Base-by-base conservation (phyloP, 2,797 vertebrate genomes). In the Melanotaenia maccullochi region DNA sequence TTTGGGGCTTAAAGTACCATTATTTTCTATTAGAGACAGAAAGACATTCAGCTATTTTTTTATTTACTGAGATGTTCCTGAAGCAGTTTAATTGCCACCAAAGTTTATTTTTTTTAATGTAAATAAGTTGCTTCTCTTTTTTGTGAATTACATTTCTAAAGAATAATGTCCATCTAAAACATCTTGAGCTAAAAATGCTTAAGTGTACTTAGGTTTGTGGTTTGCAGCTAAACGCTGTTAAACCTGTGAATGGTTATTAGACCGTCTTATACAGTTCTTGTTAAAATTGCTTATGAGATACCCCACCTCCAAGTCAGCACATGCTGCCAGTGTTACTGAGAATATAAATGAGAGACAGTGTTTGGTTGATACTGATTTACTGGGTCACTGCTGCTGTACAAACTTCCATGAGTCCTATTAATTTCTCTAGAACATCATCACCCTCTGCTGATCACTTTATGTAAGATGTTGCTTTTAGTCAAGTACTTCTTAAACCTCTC, bases 361-460 rank as follows among this genome's bases (percentile, higher is more conserved):
- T 16, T 22, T 30, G 12, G 12, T 55, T 16, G 52, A 30, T 16
- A 28, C 13, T 28, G 4, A 55, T 8, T 30, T 47, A 16, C 28
- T 14, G 13, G 25, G 52, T 25, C 52, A 30, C 13, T 55, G 52
- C 51, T 12, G 51, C 51, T 54, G 51, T 14, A 13, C 51, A 54
- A 24, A 25, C 5, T 47, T 44, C 22, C 4, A 2, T 22, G 22
- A 49, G 5, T 60, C 47, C 16, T 14, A 1, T 32, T n/a, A 60
- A 65, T 8, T 67, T 14, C 9, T 16, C 44, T 54, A 35, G 60
- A 66, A 11, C 44, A 25, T 13, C 1, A 18, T 14, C 73, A 0
- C 71, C 74, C 77, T 72, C 87, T 88, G 52, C 22, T 73, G 85
- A 4, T 57, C 55, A 7, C 14, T 36, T 16, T 44, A 6, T 62